phyloP scores from a whole-genome alignment of 1,140 invertebrate species.

The Platorchestia sp. region DNA sequence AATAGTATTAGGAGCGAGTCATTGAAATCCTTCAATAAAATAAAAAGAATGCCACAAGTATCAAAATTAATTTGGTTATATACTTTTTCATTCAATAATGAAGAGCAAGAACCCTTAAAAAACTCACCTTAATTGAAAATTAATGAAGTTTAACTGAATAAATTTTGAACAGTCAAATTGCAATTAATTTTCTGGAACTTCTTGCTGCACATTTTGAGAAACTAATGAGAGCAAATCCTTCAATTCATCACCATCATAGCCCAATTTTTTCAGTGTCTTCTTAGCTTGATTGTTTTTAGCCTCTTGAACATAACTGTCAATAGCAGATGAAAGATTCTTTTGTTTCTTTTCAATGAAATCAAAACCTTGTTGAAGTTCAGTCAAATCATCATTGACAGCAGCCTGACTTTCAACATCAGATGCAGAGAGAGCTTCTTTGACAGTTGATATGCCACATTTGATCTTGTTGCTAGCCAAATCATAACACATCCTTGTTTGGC shows the following conservation, averaged over 20 bases:
- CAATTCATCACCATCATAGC: background rate
- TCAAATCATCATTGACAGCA: background rate
- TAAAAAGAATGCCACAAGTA: background rate
- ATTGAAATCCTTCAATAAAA: background rate
- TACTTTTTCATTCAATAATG: background rate
- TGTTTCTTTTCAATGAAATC: constrained; percentile 23
- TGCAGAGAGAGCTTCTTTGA: background rate
- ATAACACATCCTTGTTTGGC: background rate
- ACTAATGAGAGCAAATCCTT: background rate
- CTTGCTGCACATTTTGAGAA: background rate
- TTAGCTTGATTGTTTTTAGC: background rate
- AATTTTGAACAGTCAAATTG: background rate
- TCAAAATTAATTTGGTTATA: background rate
- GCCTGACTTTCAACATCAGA: background rate
- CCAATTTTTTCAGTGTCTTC: background rate
- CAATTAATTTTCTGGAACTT: background rate
- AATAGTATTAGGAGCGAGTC: background rate
- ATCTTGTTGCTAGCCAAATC: background rate
- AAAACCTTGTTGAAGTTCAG: background rate
- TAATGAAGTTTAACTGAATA: background rate
- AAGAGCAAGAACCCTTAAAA: background rate
- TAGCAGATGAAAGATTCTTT: background rate
- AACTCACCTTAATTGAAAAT: background rate
- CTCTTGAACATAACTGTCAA: background rate
- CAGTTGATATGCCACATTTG: background rate